Conservation (phyloP, 2,797 vertebrate species). For the Arremon aurantiirostris region DNA sequence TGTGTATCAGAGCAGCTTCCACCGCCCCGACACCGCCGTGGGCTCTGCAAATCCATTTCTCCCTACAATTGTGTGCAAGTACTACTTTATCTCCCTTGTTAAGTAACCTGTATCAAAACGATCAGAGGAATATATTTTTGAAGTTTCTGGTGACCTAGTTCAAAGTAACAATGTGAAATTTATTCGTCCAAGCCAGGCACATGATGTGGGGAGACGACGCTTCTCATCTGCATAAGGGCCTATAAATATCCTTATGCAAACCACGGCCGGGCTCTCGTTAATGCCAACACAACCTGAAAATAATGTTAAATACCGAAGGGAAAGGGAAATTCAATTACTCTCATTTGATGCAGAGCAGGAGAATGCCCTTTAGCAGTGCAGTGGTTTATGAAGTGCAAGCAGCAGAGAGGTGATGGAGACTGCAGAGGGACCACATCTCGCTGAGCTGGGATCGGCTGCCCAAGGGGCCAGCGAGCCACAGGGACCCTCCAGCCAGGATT, state of each 20-base stretch:
- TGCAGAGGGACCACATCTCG: neutral
- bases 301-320: constrained; percentile 40
- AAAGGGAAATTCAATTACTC: constrained; percentile 60
- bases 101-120: constrained; percentile 65
- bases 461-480: neutral
- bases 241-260: constrained; percentile 45
- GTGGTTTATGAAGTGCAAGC: neutral
- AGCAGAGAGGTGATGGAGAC: neutral
- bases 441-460: neutral
- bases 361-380: constrained; percentile 31
- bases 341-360: constrained; percentile 26
- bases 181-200: neutral
- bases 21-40: neutral
- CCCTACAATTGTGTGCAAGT: constrained; percentile 22
- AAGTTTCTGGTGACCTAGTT: constrained; percentile 70
- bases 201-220: neutral
- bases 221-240: constrained; percentile 28
- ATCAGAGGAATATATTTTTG: constrained; percentile 57
- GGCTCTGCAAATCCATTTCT: constrained; percentile 69
- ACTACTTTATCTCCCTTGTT: constrained; percentile 61
- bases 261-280: neutral
- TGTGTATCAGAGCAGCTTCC: constrained; percentile 35
- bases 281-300: constrained; percentile 40
- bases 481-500: neutral
- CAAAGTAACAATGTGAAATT: constrained; percentile 60